Base-by-base conservation (phyloP, 1,140 invertebrate genomes). In the Eciton burchellii region DNA sequence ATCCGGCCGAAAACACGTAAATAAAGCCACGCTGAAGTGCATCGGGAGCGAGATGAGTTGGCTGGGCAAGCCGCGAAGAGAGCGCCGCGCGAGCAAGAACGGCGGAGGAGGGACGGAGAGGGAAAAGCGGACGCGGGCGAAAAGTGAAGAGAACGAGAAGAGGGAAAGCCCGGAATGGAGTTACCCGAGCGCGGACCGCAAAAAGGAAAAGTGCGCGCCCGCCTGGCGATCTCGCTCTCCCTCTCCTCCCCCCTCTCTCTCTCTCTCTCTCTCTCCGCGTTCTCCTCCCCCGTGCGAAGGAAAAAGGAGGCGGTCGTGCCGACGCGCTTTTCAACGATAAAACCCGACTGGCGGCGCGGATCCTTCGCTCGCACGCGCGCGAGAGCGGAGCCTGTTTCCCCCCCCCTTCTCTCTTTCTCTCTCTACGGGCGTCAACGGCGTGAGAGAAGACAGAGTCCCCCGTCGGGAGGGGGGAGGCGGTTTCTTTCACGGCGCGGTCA, bases 1-100 rank as follows among this genome's bases (percentile, higher is more conserved):
- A 41, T 29, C 12, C 35, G 74, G 62, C 63, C 74, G 35, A 79
- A 79, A 79, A 79, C 74, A 79, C 63, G 74, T 79, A 79, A 79
- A 79, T 79, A 79, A 79, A 79, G 21, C 26, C 35, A 14, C 74
- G 11, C 35, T 52, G 63, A 59, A 79, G 63, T 76, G 74, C 49
- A 79, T 79, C 59, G 24, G 24, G 21, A 6, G 26, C n/a, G 63
- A 43, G 43, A 73, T 29, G 35, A 73, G 56, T 11, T 9, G 47
- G 21, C 6, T 35, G n/a, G 49, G 29, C 45, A 1, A 54, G 45
- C 68, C 29, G 52, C 12, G 24, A 60, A 49, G 43, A 49, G 43
- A 74, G 29, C 14, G 41, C 26, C 56, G 56, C 41, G 71, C 41
- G 6, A 29, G 41, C 21, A 14, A 74, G 57, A 47, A 26, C n/a